Conservation (phyloP, 2,888 invertebrate species). For the Odiellus spinosus region DNA sequence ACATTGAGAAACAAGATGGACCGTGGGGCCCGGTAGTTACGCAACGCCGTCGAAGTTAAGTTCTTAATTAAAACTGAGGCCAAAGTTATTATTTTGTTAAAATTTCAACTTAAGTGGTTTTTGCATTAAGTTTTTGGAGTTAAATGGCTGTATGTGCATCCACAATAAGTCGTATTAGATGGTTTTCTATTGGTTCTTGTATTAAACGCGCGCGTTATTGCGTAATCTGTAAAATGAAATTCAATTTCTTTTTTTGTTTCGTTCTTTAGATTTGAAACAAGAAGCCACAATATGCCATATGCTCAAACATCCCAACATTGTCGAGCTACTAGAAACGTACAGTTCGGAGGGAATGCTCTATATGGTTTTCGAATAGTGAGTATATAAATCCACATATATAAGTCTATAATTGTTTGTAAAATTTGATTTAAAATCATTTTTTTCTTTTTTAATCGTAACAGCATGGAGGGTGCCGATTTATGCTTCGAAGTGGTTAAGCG, state of each 20-base stretch:
- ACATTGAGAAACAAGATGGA: too few species aligned
- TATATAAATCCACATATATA: slow-evolving; percentile 26
- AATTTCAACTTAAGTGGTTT: too few species aligned
- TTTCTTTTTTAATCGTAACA: slow-evolving; percentile 30
- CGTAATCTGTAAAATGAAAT: too few species aligned
- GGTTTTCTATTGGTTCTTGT: too few species aligned
- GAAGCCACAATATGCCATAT: slow-evolving; percentile 98
- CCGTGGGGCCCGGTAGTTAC: too few species aligned
- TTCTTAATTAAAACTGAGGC: too few species aligned
- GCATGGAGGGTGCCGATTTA: slow-evolving; percentile 96
- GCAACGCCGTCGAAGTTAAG: too few species aligned
- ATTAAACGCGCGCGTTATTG: too few species aligned
- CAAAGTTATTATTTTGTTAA: too few species aligned
- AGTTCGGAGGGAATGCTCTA: slow-evolving; percentile 97
- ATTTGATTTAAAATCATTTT: neutral
- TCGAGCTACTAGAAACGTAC: slow-evolving; percentile 93
- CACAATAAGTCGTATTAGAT: too few species aligned
- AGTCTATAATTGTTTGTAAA: neutral
- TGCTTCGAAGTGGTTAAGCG: slow-evolving; percentile 95
- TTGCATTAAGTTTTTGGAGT: too few species aligned
- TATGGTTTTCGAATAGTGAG: slow-evolving; percentile 99
- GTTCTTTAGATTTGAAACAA: slow-evolving; percentile 69
- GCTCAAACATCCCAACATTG: slow-evolving; percentile 97
- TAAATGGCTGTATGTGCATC: too few species aligned
- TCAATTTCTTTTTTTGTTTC: neutral